Conservation (phyloP, 2,113 vertebrate species). For the Gobiocypris rarus region DNA sequence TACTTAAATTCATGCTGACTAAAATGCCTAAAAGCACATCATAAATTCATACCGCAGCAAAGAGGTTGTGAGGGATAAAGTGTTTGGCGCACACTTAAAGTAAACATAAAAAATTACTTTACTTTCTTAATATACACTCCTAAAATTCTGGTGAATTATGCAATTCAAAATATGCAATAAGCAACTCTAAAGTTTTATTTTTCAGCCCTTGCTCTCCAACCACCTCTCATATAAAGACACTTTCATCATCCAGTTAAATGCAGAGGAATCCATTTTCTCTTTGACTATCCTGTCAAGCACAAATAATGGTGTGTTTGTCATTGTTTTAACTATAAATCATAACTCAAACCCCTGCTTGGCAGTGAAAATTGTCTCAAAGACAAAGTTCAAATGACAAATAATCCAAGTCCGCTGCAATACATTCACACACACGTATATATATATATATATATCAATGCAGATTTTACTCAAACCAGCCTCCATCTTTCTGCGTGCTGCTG, state of each 20-base stretch:
- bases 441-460: neutral
- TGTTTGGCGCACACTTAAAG: neutral
- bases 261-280: neutral
- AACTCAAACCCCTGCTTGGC: neutral
- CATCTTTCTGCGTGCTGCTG: conserved; percentile 50
- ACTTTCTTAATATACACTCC: neutral
- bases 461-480: conserved; percentile 42
- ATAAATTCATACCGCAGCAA: neutral
- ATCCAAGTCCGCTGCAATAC: neutral
- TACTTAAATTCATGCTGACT: conserved; percentile 13
- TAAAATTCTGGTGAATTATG: neutral
- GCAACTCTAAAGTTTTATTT: neutral
- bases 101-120: neutral
- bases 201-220: too few species aligned
- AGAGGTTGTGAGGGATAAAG: neutral
- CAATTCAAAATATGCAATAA: neutral
- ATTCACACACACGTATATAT: neutral
- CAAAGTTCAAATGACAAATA: neutral
- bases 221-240: neutral
- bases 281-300: neutral
- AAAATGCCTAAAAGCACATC: conserved; percentile 13
- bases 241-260: neutral
- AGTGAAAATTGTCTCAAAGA: neutral
- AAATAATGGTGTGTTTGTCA: neutral
- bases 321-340: neutral